A percentile compares a stretch with the other conserved stretches of the same genome.
Evolutionary conservation across 2,888 invertebrate genomes (phyloP).

Genomic region (Scaptomyza cyrtandrae): DNA sequence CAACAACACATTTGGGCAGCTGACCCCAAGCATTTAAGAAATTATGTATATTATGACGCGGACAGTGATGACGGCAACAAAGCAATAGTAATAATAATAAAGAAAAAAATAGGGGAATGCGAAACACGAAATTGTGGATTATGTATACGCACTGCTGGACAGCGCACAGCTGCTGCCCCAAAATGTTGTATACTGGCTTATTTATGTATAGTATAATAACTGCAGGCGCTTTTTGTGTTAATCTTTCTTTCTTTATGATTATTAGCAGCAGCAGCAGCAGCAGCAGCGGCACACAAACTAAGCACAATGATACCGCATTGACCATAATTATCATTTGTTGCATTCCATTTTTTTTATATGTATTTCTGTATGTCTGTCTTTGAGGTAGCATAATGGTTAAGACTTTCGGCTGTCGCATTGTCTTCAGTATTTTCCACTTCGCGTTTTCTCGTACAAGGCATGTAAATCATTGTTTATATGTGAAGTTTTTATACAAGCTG

Average conservation of each 20-base stretch:
- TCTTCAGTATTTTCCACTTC: constrained; percentile 19
- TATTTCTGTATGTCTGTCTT: constrained; percentile 8
- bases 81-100: constrained; percentile 39
- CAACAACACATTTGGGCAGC: constrained; percentile 23
- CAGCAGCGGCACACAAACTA: constrained; percentile 17
- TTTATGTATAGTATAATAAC: constrained; percentile 22
- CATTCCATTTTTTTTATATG: constrained; percentile 58
- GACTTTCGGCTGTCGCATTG: constrained; percentile 47
- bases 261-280: constrained; percentile 38
- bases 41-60: constrained; percentile 70
- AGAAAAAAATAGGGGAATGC: constrained; percentile 37
- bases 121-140: constrained; percentile 57
- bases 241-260: constrained; percentile 69
- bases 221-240: constrained; percentile 60
- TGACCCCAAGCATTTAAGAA: constrained; percentile 78
- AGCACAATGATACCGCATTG: constrained; percentile 58
- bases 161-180: constrained; percentile 37
- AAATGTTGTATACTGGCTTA: constrained; percentile 30
- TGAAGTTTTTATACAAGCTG: constrained; percentile 26
- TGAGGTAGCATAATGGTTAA: constrained; percentile 10
- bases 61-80: constrained; percentile 60
- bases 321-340: constrained; percentile 72
- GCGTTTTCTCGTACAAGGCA: constrained; percentile 17
- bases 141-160: constrained; percentile 69
- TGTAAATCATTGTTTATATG: constrained; percentile 51